Evolutionary conservation across 2,797 vertebrate species (phyloP).

Genomic region (Dendrocincla fuliginosa): DNA sequence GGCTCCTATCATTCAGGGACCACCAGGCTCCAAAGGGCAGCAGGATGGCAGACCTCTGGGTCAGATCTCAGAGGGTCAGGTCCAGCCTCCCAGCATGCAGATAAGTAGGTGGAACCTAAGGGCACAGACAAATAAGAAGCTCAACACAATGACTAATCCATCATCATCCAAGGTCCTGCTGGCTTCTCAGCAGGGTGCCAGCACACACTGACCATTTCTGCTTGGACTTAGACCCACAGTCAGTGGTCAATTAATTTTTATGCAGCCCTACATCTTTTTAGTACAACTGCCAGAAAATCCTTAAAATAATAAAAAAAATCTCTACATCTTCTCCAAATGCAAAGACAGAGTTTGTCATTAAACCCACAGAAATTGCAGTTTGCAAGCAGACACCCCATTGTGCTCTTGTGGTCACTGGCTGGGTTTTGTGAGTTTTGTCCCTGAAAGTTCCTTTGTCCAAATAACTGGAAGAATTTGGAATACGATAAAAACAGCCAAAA

Average conservation of each 20-base stretch:
- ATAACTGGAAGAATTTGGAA: background rate
- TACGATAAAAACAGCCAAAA: background rate
- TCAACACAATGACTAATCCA: background rate
- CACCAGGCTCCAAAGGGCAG: background rate
- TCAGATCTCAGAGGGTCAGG: background rate
- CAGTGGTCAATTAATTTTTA: background rate
- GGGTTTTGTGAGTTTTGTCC: background rate
- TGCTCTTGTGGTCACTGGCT: background rate
- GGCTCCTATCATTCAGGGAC: background rate
- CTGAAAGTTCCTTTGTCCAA: background rate
- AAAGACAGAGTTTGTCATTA: background rate
- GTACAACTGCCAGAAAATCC: background rate
- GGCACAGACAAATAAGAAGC: background rate
- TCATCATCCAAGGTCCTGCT: background rate
- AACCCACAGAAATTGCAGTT: background rate
- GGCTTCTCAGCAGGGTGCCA: background rate
- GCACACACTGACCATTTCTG: background rate
- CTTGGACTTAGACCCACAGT: background rate
- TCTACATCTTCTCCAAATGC: background rate
- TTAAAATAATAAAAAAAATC: background rate
- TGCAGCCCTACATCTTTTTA: background rate
- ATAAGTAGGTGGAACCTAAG: background rate
- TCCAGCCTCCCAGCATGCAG: background rate
- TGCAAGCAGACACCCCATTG: background rate
- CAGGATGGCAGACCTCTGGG: background rate